Evolutionary conservation across 2,888 invertebrate genomes (phyloP).

Genomic region (Gymnosoma rotundatum): DNA sequence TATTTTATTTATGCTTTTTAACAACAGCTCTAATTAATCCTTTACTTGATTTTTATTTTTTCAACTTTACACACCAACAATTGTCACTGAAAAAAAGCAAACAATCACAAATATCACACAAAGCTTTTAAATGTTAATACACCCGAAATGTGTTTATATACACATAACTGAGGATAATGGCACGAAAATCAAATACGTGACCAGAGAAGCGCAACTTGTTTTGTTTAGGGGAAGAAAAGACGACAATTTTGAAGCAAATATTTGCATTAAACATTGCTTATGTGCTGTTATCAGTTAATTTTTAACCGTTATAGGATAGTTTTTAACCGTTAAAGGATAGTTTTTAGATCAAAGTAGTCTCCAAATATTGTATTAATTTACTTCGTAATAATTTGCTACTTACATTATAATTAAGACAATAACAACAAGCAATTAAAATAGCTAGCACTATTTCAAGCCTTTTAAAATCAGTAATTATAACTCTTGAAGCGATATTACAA

Average conservation of each 20-base stretch:
- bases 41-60: slow-evolving; percentile 4
- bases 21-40: slow-evolving; percentile 66
- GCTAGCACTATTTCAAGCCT: too few species aligned
- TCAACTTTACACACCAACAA: slow-evolving; percentile 13
- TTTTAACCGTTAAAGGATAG: too few species aligned
- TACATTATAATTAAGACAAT: too few species aligned
- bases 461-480: too few species aligned
- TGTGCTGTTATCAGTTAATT: too few species aligned
- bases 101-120: slow-evolving; percentile 8
- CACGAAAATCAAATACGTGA: not conserved
- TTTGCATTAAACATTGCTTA: too few species aligned
- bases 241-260: not conserved
- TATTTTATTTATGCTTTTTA: slow-evolving; percentile 57
- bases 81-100: slow-evolving; percentile 21
- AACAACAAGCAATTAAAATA: too few species aligned
- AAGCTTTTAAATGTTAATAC: slow-evolving; percentile 28
- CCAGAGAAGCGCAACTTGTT: slow-evolving; percentile 10
- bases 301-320: too few species aligned
- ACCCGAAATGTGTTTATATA: slow-evolving; percentile 1
- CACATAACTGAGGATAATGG: not conserved
- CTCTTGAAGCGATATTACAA: too few species aligned
- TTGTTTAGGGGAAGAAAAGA: not conserved
- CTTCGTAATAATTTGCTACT: too few species aligned
- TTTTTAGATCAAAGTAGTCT: too few species aligned
- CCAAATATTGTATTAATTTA: too few species aligned